Percentiles rank a stretch among this genome's conserved stretches.
Conservation (phyloP, 2,888 invertebrate species). For the Imbricaverruca yamaguchii region DNA sequence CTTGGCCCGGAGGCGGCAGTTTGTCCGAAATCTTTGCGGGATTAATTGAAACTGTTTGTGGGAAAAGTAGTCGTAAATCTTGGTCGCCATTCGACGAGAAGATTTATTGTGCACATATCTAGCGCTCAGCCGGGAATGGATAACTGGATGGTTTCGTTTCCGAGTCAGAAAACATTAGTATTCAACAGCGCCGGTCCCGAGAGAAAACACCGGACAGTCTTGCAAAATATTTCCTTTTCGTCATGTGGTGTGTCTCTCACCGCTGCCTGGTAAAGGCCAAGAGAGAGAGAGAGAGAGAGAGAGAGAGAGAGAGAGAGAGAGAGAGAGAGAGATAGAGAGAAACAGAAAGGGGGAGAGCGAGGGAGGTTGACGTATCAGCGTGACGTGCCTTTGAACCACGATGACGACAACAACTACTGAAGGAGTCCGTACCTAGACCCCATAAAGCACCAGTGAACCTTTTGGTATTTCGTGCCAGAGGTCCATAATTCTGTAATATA, state of each 20-base stretch:
- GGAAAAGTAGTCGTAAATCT: background rate
- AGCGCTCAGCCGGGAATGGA: background rate
- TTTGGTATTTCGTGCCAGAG: too few species aligned
- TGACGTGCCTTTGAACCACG: too few species aligned
- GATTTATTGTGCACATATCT: background rate
- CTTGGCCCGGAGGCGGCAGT: background rate
- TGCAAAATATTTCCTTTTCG: background rate
- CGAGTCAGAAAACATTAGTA: background rate
- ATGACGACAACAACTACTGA: too few species aligned
- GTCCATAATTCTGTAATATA: too few species aligned
- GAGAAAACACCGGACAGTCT: background rate
- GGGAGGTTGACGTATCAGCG: too few species aligned
- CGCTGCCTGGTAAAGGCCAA: too few species aligned
- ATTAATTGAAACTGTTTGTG: constrained; percentile 5
- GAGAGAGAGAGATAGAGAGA: too few species aligned
- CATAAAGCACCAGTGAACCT: too few species aligned
- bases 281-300: too few species aligned
- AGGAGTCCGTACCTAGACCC: too few species aligned
- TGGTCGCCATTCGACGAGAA: constrained; percentile 1
- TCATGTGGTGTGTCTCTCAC: background rate
- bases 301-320: too few species aligned
- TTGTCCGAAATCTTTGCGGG: background rate
- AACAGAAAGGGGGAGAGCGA: too few species aligned
- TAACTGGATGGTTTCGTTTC: background rate
- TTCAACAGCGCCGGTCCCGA: background rate